These are phyloP conservation scores for Epinotia ramella DNA, from an alignment of 2,888 invertebrate species.

Conservation along the genomic window DNA sequence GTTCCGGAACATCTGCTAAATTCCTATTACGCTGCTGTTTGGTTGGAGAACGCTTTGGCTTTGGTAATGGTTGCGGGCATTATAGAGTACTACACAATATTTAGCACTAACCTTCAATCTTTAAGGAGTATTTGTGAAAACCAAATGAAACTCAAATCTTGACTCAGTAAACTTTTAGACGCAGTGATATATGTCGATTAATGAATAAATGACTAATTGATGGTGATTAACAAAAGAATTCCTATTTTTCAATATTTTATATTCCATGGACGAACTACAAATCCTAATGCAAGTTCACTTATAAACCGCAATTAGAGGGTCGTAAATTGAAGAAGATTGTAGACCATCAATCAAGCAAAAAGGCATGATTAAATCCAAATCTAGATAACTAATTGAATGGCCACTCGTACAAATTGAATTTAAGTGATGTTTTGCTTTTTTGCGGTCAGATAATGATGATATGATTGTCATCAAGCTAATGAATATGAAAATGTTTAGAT, in stretches of 20 bases:
- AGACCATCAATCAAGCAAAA: constrained; percentile 80
- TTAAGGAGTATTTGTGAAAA: background rate
- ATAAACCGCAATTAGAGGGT: constrained; percentile 67
- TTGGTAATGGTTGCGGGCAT: constrained; percentile 42
- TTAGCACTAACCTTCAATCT: constrained; percentile 5
- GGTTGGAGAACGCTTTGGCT: constrained; percentile 37
- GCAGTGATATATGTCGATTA: too few species aligned
- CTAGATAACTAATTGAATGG: constrained; percentile 81
- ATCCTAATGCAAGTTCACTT: constrained; percentile 59
- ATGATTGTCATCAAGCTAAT: constrained; percentile 40
- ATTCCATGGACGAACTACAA: constrained; percentile 56
- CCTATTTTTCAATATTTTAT: background rate
- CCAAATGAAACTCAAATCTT: background rate
- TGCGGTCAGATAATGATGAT: constrained; percentile 46
- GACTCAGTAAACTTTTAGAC: too few species aligned
- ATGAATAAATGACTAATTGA: background rate
- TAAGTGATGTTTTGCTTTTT: constrained; percentile 72
- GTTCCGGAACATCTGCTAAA: constrained; percentile 71
- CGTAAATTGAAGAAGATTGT: constrained; percentile 72
- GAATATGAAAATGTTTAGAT: constrained; percentile 30
- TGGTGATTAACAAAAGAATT: background rate
- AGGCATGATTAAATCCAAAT: constrained; percentile 78
- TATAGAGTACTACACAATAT: constrained; percentile 33
- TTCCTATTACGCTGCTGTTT: constrained; percentile 45
- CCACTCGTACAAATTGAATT: constrained; percentile 78